Evolutionary conservation across 2,888 invertebrate genomes (phyloP), one percentile per base, ranked within the genome.

Genomic region (Noctua janthe): DNA sequence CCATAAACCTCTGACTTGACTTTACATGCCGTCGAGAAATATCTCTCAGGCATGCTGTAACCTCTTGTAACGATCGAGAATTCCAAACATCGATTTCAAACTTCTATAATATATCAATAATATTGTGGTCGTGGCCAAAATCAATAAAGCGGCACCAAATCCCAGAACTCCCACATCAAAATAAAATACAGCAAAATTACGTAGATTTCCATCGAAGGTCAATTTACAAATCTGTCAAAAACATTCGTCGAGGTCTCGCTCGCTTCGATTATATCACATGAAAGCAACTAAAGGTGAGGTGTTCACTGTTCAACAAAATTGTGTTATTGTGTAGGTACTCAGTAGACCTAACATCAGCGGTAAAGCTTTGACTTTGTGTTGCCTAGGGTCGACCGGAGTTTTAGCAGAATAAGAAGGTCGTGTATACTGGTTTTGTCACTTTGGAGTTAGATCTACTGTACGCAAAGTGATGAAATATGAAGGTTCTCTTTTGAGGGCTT

Each of bases 161-260:
- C 47, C 1, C n/a, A 10, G 13, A 20, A 29, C 20, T 29, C 20
- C 23, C 17, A 54, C 8, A 17, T 54, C n/a, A 70, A 35, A 67
- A 54, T 54, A 15, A 62, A 69, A 62, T 23, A 82, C 7, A 76
- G 29, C 35, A 47, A 39, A n/a, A 15, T 35, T 83, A 66, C 29
- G 1, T 43, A 47, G 10, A 78, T 71, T 64, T 35, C 69, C 23
- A 73, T 78, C 54, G 39, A 23, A 81, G 81, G 66, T 84, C 77
- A 76, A 86, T 82, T 59, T 78, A 82, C 47, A 35, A 71, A 51
- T 39, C 77, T 79, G 87, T 82, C 89, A 70, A 64, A 71, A 74
- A 72, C 79, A 84, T 64, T 75, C 47, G 5, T 49, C n/a, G 62
- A 71, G 62, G 74, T 49, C 71, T 20, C 49, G 23, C n/a, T 67